These are phyloP conservation scores for Hofmannophila pseudospretella DNA, from an alignment of 2,888 invertebrate genomes.

Conservation along the genomic window DNA sequence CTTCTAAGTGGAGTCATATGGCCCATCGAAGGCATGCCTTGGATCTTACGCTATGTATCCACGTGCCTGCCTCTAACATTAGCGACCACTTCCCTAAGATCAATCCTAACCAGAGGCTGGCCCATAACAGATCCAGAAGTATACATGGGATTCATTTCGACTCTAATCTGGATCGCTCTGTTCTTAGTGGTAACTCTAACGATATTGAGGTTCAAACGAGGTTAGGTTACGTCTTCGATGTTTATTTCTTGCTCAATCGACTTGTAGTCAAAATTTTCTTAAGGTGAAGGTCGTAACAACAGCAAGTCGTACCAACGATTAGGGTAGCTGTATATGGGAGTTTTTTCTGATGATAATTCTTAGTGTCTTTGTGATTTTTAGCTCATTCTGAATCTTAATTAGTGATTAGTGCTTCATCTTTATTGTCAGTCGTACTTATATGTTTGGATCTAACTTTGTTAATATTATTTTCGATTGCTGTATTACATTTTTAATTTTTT, in stretches of 20 bases:
- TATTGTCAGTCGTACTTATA: too few species aligned
- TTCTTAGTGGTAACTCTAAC: conserved; percentile 89
- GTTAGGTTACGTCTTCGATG: conserved; percentile 59
- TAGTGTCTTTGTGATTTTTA: too few species aligned
- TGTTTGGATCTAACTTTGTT: too few species aligned
- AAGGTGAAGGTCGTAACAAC: conserved; percentile 8
- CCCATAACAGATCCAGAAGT: conserved; percentile 87
- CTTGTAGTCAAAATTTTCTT: conserved; percentile 9
- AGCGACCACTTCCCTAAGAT: conserved; percentile 93
- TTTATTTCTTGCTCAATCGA: conserved; percentile 9
- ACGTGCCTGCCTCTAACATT: conserved; percentile 91
- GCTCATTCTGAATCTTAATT: too few species aligned
- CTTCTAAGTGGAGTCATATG: conserved; percentile 96
- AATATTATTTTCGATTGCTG: too few species aligned
- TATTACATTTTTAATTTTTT: too few species aligned
- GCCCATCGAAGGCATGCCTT: conserved; percentile 97
- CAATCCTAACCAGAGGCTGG: conserved; percentile 94
- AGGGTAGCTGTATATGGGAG: conserved; percentile 4
- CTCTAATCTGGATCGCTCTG: conserved; percentile 89
- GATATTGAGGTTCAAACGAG: conserved; percentile 88
- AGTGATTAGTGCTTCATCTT: too few species aligned
- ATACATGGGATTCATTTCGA: conserved; percentile 92
- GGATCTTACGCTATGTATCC: conserved; percentile 88
- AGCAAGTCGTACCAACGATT: conserved; percentile 5
- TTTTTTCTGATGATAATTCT: too few species aligned